These are phyloP conservation scores for Nicator chloris DNA, from an alignment of 2,113 vertebrate genomes.

Conservation along the genomic window DNA sequence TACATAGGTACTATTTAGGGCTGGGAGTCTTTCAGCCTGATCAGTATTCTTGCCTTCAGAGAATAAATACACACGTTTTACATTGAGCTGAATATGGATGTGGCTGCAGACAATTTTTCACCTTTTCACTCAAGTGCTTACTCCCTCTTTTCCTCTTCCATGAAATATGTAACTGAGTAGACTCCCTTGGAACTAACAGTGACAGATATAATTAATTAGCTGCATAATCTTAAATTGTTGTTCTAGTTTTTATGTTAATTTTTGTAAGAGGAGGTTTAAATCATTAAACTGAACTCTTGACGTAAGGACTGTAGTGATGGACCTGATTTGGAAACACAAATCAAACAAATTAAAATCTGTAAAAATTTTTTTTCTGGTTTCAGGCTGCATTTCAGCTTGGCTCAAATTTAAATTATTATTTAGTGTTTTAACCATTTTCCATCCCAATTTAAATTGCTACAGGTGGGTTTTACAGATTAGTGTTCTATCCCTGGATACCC, in stretches of 20 bases:
- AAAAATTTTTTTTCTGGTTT: neutral
- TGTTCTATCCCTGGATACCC: neutral
- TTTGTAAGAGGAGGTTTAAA: constrained; percentile 35
- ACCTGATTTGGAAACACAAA: neutral
- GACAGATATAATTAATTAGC: constrained; percentile 44
- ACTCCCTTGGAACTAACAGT: neutral
- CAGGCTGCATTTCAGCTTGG: neutral
- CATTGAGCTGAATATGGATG: neutral
- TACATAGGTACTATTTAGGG: neutral
- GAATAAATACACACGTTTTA: neutral
- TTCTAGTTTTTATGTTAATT: constrained; percentile 20
- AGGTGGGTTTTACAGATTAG: neutral
- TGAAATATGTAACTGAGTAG: constrained; percentile 35
- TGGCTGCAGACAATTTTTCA: constrained; percentile 25
- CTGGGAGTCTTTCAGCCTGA: neutral
- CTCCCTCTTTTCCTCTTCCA: neutral
- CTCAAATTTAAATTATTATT: neutral
- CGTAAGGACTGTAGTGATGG: neutral
- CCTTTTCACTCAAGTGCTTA: constrained; percentile 21
- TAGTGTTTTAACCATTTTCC: neutral
- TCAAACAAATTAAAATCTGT: constrained; percentile 17
- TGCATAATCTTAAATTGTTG: constrained; percentile 25
- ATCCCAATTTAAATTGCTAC: neutral
- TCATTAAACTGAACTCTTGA: neutral
- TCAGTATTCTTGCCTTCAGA: neutral